Base-by-base conservation (phyloP, 2,888 invertebrate genomes). In the Heterodera filipjevi region DNA sequence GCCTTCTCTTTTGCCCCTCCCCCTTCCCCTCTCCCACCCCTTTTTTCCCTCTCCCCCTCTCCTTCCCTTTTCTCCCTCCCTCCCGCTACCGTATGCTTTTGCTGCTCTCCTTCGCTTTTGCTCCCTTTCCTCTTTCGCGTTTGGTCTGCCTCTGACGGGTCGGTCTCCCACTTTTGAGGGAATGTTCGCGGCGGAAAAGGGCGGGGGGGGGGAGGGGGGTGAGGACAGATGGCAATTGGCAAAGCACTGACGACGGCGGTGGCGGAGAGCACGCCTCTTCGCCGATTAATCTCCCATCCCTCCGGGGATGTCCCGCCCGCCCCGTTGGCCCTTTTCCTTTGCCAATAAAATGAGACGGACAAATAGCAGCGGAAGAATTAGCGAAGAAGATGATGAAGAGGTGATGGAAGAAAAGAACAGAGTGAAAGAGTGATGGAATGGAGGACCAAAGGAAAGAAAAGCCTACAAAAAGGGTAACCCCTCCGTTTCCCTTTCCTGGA, bases 211-310 rank as follows among this genome's bases (percentile, higher is more conserved):
- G 59, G n/a, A 27, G n/a, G n/a, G 59, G 59, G 59, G 59, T 3
- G 59, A 3, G 53, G 53, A 22, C 59, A 59, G 59, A 59, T 59
- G 68, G 33, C 68, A 68, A 68, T 68, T 32, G 68, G 68, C 68
- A 35, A 68, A 19, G 33, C 33, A 27, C 32, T 30, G 35, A 30
- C 27, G 66, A 27, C 66, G 66, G 22, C n/a, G 66, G 66, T 66
- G 66, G 66, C 68, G 68, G 68, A 19, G 33, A 68, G 68, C 68
- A 68, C 68, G 68, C 68, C 68, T 32, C 68, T 68, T 68, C 66
- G 33, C 35, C 33, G 68, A 68, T 68, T 68, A 68, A 68, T 68
- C 68, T 16, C 68, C 68, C 27, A 27, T 10, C 35, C 68, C 32
- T 16, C 1, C 32, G 68, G 32, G 33, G 22, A 14, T 35, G 33